These are phyloP conservation scores for Phacellophora camtschatica DNA, from an alignment of 30 jellyfish, hydroid and myxozoan species.

Conservation along the genomic window DNA sequence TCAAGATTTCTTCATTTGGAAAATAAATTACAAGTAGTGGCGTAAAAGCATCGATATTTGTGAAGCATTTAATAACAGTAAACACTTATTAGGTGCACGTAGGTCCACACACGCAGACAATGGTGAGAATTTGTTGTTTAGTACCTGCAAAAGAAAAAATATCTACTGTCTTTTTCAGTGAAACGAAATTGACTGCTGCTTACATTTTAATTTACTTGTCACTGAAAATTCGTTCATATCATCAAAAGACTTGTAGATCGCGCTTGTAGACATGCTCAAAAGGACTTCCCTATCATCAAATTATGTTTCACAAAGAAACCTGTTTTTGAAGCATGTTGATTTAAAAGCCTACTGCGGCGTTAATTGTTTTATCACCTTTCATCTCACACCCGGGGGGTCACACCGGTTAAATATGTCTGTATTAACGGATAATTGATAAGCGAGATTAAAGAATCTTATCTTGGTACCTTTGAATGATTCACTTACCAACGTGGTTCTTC, in stretches of 20 bases:
- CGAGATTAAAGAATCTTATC: not conserved
- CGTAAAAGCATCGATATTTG: not conserved
- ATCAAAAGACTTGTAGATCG: not conserved
- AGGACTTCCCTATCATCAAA: not conserved
- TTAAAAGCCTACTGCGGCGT: not conserved
- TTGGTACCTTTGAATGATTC: not conserved
- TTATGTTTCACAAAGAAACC: not conserved
- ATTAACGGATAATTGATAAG: not conserved
- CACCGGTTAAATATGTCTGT: not conserved
- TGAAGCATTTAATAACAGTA: not conserved
- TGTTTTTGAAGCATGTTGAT: not conserved
- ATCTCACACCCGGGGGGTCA: not conserved
- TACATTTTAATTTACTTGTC: not conserved
- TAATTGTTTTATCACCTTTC: not conserved
- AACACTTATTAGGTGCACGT: not conserved
- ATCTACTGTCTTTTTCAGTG: not conserved
- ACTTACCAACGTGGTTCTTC: conserved; percentile 9
- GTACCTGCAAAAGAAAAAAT: not conserved
- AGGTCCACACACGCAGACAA: not conserved
- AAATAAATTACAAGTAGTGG: not conserved
- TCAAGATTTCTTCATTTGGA: not conserved
- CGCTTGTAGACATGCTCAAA: not conserved
- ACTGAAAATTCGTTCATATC: not conserved
- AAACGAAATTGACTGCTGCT: not conserved
- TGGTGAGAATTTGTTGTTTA: not conserved